Percentiles rank a stretch among this genome's conserved stretches.
Evolutionary conservation across 2,888 invertebrate genomes (phyloP).

Genomic region (Drosophila birchii): DNA sequence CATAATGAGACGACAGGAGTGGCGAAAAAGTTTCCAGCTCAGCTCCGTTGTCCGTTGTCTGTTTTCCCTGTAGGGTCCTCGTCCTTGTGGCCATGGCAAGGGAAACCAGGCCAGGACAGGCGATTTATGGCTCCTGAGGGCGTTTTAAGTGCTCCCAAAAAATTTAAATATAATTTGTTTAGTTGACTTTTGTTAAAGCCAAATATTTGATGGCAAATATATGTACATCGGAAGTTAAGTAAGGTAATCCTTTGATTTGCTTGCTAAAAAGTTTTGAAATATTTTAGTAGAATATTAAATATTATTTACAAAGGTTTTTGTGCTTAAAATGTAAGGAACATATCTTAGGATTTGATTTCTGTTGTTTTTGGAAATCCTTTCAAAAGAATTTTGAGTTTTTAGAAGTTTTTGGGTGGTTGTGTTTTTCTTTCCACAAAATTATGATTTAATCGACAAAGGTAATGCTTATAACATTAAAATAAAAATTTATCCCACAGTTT

Average conservation of each 20-base stretch:
- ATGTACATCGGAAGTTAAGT: neutral
- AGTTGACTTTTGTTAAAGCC: conserved; percentile 30
- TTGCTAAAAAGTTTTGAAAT: neutral
- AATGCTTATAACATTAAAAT: no score
- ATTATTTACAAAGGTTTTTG: no score
- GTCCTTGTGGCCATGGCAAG: conserved; percentile 7
- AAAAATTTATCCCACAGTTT: neutral
- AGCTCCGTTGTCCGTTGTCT: conserved; percentile 17
- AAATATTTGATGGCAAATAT: conserved; percentile 17
- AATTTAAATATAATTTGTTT: conserved; percentile 51
- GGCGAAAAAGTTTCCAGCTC: conserved; percentile 34
- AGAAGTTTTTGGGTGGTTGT: no score
- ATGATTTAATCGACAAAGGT: no score
- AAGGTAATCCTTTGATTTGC: neutral
- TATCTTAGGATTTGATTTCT: no score
- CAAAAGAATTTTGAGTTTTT: no score
- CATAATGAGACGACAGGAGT: conserved; percentile 59
- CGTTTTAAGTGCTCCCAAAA: conserved; percentile 42
- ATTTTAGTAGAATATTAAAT: neutral
- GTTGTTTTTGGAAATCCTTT: no score
- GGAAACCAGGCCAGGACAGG: conserved; percentile 8
- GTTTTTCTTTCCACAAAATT: no score
- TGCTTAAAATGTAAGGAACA: no score
- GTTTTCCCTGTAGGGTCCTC: conserved; percentile 5
- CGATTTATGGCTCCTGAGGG: conserved; percentile 58